Evolutionary conservation across 2,888 invertebrate genomes (phyloP), one percentile per base, ranked within the genome.

Genomic region (Campoletis raptor): DNA sequence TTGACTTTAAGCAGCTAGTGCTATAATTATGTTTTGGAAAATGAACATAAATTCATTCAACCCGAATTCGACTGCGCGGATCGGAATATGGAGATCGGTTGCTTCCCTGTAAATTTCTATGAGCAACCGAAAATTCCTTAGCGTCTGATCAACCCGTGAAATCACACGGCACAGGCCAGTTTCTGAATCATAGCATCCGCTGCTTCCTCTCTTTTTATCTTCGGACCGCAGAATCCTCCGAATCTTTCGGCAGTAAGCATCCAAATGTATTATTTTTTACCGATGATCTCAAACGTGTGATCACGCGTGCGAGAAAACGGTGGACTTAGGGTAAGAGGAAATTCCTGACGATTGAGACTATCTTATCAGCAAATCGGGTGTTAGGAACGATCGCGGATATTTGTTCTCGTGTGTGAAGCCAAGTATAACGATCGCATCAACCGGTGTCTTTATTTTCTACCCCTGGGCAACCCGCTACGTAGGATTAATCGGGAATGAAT

Each of bases 301-400:
- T 61, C 70, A 37, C 70, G 24, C 66, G 66, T 64, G 42, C 52
- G 73, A 64, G 64, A 1, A 52, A 66, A 73, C 48, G 21, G 21
- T 48, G 40, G 30, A 15, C 37, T 36, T 7, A 1, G 52, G 36
- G 40, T 48, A 10, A 37, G 66, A 36, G 78, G 72, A 74, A 70
- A 84, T 74, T 84, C 70, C 52, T 45, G 30, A 24, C 10, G 79
- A 72, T 61, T 12, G 36, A 67, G 52, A 21, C 12, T 54, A 36
- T 76, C 74, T 81, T 67, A 81, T 81, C 81, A 48, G 73, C 10
- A 8, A 74, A 81, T 81, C 81, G 81, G 42, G 70, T 40, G 70
- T 81, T 48, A 52, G 48, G 57, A 61, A 30, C 61, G 15, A 61
- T 61, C 61, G 30, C 61, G 57, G 10, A 15, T 30, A 61, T n/a